These are phyloP conservation scores for Eristalinus aeneus DNA, from an alignment of 2,888 invertebrate species.

Conservation along the genomic window DNA sequence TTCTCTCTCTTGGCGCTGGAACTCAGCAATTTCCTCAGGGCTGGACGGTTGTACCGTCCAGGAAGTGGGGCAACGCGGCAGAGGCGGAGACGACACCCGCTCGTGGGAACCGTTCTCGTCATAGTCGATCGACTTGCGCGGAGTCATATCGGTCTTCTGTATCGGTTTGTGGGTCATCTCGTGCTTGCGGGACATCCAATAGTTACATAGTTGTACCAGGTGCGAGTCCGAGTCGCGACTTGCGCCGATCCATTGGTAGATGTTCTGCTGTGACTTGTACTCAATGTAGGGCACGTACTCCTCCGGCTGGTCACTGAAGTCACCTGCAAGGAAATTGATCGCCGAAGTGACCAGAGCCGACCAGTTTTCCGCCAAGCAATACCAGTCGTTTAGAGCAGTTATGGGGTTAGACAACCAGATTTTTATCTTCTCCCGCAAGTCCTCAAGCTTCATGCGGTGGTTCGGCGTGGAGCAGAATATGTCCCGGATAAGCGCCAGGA, in stretches of 20 bases:
- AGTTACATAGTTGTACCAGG: slow-evolving; percentile 87
- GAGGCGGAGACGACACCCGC: slow-evolving; percentile 81
- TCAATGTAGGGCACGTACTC: slow-evolving; percentile 95
- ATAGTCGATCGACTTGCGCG: slow-evolving; percentile 76
- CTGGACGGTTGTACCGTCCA: slow-evolving; percentile 93
- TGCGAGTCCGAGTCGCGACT: slow-evolving; percentile 93
- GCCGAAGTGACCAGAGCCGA: slow-evolving; percentile 88
- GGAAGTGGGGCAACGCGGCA: slow-evolving; percentile 86
- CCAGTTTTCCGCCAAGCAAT: slow-evolving; percentile 87
- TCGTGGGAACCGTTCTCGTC: slow-evolving; percentile 74
- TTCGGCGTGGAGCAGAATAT: slow-evolving; percentile 92
- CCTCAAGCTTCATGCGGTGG: slow-evolving; percentile 89
- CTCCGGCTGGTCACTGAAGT: slow-evolving; percentile 89
- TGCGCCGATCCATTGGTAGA: slow-evolving; percentile 92
- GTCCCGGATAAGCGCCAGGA: slow-evolving; percentile 93
- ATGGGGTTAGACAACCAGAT: slow-evolving; percentile 90
- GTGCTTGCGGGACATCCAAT: slow-evolving; percentile 87
- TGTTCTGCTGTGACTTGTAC: slow-evolving; percentile 87
- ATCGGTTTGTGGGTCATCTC: slow-evolving; percentile 78
- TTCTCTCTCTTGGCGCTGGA: slow-evolving; percentile 89
- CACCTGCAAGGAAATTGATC: slow-evolving; percentile 91
- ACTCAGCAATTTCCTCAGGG: slow-evolving; percentile 88
- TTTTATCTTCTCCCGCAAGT: slow-evolving; percentile 87
- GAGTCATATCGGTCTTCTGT: slow-evolving; percentile 76
- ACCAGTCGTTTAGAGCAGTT: slow-evolving; percentile 91